phyloP scores from a whole-genome alignment of 2,113 vertebrate species.

The Tragelaphus strepsiceros region DNA sequence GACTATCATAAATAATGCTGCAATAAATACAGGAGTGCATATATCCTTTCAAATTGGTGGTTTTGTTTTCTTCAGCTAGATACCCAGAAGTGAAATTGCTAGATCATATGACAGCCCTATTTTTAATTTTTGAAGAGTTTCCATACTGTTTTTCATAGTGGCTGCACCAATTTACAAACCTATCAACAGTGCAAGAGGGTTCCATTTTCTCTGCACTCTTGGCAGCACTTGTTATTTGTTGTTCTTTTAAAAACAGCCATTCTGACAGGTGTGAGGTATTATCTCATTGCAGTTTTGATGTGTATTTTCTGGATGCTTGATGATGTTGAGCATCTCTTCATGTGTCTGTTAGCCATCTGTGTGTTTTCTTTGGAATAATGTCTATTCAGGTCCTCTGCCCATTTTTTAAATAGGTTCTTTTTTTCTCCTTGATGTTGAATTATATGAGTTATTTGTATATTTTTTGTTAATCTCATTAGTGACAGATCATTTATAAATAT shows the following conservation, averaged over 20 bases:
- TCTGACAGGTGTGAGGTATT: neutral
- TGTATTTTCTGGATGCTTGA: neutral
- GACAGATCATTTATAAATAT: neutral
- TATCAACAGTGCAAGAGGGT: neutral
- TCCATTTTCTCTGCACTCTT: neutral
- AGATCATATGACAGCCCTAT: neutral
- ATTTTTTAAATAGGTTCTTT: neutral
- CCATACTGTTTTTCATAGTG: neutral
- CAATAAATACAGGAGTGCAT: neutral
- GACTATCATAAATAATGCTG: neutral
- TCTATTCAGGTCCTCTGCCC: neutral
- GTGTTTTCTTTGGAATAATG: neutral
- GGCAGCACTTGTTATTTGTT: neutral
- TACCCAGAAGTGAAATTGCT: neutral
- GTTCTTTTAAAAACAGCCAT: neutral
- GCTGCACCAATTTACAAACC: neutral
- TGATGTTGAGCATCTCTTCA: neutral
- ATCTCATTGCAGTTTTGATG: neutral
- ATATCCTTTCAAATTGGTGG: neutral
- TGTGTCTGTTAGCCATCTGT: neutral
- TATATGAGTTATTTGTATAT: neutral
- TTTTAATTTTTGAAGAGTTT: neutral
- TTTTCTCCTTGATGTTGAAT: neutral
- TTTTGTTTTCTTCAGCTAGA: neutral
- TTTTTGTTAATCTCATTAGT: neutral